These are phyloP conservation scores for Laupala kohalensis DNA, from an alignment of 1,140 invertebrate species.

Conservation along the genomic window DNA sequence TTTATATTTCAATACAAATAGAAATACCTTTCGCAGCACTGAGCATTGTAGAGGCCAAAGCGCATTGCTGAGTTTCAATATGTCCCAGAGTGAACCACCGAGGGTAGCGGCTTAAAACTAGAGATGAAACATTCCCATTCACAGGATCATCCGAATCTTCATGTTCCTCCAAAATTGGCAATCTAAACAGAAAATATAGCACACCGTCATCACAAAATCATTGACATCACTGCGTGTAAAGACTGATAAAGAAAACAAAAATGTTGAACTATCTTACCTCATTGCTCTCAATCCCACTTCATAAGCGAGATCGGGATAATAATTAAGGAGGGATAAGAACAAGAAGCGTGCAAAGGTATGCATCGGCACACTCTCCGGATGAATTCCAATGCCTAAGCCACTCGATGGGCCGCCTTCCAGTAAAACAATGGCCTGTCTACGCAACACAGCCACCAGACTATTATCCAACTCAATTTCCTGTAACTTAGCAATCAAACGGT, in stretches of 20 bases:
- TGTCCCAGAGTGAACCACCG: constrained; percentile 60
- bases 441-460: constrained; percentile 44
- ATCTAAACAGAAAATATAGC: constrained; percentile 25
- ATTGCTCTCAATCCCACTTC: constrained; percentile 42
- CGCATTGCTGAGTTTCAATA: constrained; percentile 70
- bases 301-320: constrained; percentile 65
- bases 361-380: constrained; percentile 65
- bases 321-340: constrained; percentile 56
- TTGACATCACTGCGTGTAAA: too few relatives aligned
- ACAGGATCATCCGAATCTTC: constrained; percentile 42
- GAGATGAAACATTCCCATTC: constrained; percentile 25
- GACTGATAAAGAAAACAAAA: neutral
- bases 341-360: constrained; percentile 70
- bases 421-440: constrained; percentile 43
- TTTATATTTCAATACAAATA: neutral
- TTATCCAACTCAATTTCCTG: constrained; percentile 64
- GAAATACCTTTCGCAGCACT: constrained; percentile 25
- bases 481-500: constrained; percentile 56
- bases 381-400: constrained; percentile 58
- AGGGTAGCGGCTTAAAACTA: constrained; percentile 42
- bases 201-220: too few relatives aligned
- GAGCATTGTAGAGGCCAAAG: constrained; percentile 63
- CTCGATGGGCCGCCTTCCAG: constrained; percentile 59
- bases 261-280: constrained; percentile 26
- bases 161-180: constrained; percentile 65